Evolutionary conservation across 2,888 invertebrate species (phyloP).

Genomic region (Trissonchulus sp.): DNA sequence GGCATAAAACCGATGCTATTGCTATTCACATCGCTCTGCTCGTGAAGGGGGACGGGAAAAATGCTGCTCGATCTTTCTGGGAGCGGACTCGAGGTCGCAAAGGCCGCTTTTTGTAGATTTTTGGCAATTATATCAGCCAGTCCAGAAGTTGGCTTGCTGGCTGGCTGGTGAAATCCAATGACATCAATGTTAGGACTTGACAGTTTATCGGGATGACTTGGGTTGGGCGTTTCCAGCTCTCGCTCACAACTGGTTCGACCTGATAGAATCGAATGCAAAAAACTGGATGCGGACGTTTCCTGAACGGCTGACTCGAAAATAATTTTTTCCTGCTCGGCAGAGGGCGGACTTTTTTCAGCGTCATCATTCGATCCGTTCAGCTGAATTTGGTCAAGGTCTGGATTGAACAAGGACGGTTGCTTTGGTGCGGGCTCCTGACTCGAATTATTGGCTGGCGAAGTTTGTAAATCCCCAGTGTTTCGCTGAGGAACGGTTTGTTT

Average conservation of each 20-base stretch:
- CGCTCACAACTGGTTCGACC: background rate
- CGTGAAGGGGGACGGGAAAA: background rate
- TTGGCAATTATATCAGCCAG: background rate
- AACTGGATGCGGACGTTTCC: background rate
- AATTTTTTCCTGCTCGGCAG: background rate
- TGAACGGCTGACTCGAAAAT: background rate
- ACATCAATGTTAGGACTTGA: background rate
- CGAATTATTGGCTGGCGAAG: constrained; percentile 1
- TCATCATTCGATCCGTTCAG: background rate
- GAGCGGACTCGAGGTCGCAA: background rate
- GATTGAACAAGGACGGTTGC: background rate
- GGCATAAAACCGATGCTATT: background rate
- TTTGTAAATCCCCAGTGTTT: background rate
- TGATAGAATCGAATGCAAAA: no score
- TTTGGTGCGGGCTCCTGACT: background rate
- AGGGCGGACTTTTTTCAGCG: background rate
- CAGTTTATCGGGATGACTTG: background rate
- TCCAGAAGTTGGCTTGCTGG: background rate
- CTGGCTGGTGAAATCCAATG: background rate
- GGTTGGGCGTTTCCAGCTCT: background rate
- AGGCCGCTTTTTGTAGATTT: background rate
- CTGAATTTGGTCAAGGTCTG: background rate
- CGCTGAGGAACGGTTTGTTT: constrained; percentile 18
- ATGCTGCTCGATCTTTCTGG: background rate
- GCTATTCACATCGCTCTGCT: background rate